phyloP scores from a whole-genome alignment of 2,797 vertebrate species.

The Galaxias olidus region DNA sequence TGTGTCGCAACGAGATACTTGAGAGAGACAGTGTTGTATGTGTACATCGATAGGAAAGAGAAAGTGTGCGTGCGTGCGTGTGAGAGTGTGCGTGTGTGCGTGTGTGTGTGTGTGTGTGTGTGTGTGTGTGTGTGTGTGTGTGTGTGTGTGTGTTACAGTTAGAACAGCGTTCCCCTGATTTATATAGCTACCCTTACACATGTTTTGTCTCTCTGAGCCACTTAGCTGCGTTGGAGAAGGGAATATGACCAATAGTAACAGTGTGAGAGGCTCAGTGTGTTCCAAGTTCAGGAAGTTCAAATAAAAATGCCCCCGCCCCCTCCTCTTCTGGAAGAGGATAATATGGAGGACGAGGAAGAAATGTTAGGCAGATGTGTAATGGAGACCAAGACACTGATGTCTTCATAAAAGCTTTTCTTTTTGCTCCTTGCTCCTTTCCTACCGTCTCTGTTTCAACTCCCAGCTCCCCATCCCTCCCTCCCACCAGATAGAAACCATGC shows the following conservation, averaged over 20 bases:
- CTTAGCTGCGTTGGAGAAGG: background rate
- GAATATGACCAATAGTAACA: conserved; percentile 39
- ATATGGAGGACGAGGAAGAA: conserved; percentile 22
- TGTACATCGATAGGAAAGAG: background rate
- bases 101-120: conserved; percentile 6
- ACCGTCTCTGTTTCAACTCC: conserved; percentile 18
- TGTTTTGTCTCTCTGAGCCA: conserved; percentile 43
- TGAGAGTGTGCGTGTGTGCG: conserved; percentile 3
- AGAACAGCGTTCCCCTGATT: too few species aligned
- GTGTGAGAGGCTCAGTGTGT: conserved; percentile 10
- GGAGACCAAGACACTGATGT: conserved; percentile 65
- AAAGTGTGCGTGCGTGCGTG: conserved; percentile 7
- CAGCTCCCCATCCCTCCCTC: conserved; percentile 28
- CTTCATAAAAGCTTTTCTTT: conserved; percentile 66
- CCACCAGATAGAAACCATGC: conserved; percentile 52
- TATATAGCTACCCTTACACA: conserved; percentile 18
- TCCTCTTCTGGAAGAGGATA: conserved; percentile 42
- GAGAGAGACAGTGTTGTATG: background rate
- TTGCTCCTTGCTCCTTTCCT: conserved; percentile 18
- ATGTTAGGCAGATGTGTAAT: conserved; percentile 64
- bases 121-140: conserved; percentile 4
- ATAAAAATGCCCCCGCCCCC: conserved; percentile 34
- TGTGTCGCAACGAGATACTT: background rate
- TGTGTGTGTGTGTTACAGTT: conserved; percentile 10
- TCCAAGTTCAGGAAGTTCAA: conserved; percentile 13